Conservation (phyloP, 2,888 invertebrate genomes). For the Chrysotoxum bicinctum region DNA sequence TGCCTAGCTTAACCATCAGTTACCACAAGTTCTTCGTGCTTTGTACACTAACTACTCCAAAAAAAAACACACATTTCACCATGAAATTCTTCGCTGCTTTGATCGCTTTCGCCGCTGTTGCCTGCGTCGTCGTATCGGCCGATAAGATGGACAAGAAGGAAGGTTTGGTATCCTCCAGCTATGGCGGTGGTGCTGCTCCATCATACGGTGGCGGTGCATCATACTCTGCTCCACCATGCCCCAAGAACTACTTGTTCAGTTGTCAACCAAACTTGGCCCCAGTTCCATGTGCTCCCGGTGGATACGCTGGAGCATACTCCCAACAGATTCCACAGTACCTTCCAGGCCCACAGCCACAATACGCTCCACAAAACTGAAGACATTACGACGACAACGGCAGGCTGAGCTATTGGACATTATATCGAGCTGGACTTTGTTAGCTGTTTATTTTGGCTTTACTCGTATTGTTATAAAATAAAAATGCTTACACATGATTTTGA, state of each 20-base stretch:
- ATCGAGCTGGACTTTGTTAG: neutral
- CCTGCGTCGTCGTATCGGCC: conserved; percentile 76
- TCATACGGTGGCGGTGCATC: conserved; percentile 70
- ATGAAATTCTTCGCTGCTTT: conserved; percentile 77
- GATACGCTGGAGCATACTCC: conserved; percentile 77
- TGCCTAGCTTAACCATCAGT: conserved; percentile 1
- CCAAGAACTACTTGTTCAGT: conserved; percentile 78
- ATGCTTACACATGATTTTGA: neutral
- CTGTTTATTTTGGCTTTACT: neutral
- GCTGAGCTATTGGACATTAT: neutral
- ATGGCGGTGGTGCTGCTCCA: conserved; percentile 72
- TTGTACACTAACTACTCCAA: neutral
- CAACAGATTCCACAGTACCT: conserved; percentile 74
- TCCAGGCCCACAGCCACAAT: conserved; percentile 9
- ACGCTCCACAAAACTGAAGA: conserved; percentile 24
- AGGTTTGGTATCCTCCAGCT: conserved; percentile 21
- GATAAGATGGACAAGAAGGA: conserved; percentile 39
- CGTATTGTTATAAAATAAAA: neutral
- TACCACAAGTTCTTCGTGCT: conserved; percentile 19
- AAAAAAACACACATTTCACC: conserved; percentile 43
- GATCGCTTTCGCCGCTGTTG: conserved; percentile 74
- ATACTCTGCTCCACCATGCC: conserved; percentile 70
- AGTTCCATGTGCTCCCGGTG: conserved; percentile 74
- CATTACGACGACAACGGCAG: neutral
- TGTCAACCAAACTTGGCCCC: conserved; percentile 77